Evolutionary conservation across 2,797 vertebrate genomes (phyloP).

Genomic region (Anguilla anguilla): DNA sequence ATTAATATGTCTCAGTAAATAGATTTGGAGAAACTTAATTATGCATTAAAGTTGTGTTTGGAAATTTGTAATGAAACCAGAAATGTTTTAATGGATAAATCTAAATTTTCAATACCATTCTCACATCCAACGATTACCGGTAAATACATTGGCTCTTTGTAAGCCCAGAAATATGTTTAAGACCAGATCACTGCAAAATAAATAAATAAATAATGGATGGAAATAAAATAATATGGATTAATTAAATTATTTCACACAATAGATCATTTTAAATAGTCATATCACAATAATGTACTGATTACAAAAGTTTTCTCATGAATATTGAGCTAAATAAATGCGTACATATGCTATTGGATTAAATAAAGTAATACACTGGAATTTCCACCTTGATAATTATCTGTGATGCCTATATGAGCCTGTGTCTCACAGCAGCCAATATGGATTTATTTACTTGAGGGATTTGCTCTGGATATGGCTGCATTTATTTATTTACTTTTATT

Average conservation of each 20-base stretch:
- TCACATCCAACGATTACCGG: not conserved
- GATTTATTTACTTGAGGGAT: conserved; percentile 67
- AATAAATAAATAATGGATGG: not conserved
- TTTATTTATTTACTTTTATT: conserved; percentile 65
- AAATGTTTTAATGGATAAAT: not conserved
- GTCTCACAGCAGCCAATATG: conserved; percentile 63
- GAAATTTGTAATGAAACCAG: not conserved
- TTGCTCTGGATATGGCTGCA: conserved; percentile 73
- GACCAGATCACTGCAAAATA: not conserved
- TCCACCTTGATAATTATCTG: conserved; percentile 24
- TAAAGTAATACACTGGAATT: conserved; percentile 67
- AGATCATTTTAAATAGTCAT: conserved; percentile 62
- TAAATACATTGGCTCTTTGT: not conserved
- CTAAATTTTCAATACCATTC: not conserved
- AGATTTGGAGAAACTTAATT: not conserved
- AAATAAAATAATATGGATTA: not conserved
- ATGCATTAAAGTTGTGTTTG: not conserved
- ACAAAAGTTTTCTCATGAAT: not conserved
- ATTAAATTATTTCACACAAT: not conserved
- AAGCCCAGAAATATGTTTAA: not conserved
- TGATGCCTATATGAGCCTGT: conserved; percentile 59
- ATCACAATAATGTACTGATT: conserved; percentile 74
- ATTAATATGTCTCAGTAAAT: not conserved
- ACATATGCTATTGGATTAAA: conserved; percentile 69
- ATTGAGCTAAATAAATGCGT: conserved; percentile 55